These are phyloP conservation scores for Leucophenga varia DNA, from an alignment of 1,140 invertebrate genomes.

Conservation along the genomic window DNA sequence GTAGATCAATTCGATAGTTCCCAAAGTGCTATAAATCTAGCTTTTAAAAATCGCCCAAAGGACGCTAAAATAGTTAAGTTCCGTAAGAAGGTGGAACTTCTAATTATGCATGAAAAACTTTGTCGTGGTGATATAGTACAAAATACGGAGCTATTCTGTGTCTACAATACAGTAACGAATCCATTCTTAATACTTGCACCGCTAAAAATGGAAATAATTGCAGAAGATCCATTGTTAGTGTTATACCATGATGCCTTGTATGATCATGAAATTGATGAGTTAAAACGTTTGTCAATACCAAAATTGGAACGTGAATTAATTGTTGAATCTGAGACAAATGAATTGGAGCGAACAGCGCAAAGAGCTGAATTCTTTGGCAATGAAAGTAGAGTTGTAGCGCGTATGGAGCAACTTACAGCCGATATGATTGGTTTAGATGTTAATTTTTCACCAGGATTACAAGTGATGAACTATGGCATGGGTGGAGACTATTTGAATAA, in stretches of 20 bases:
- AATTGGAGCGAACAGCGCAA: constrained; percentile 96
- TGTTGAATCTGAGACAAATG: constrained; percentile 87
- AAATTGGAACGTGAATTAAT: constrained; percentile 75
- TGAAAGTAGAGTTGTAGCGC: constrained; percentile 72
- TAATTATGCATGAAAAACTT: constrained; percentile 85
- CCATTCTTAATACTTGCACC: constrained; percentile 79
- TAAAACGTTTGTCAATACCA: constrained; percentile 83
- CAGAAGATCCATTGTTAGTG: constrained; percentile 78
- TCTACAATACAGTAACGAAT: constrained; percentile 69
- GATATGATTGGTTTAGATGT: constrained; percentile 67
- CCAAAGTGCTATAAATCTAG: no score
- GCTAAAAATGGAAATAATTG: constrained; percentile 86
- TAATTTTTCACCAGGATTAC: constrained; percentile 57
- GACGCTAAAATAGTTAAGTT: no score
- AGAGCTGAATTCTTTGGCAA: no score
- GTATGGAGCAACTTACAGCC: constrained; percentile 69
- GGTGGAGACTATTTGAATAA: no score
- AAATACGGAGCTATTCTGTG: constrained; percentile 65
- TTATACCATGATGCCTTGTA: constrained; percentile 85
- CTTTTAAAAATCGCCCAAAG: no score
- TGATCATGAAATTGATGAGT: constrained; percentile 82
- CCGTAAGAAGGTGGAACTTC: no score
- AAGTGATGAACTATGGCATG: constrained; percentile 67
- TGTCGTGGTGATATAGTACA: constrained; percentile 78
- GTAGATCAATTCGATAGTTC: constrained; percentile 58